These are phyloP conservation scores for Eidolon dupreanum DNA, from an alignment of 2,797 vertebrate species.

Conservation along the genomic window DNA sequence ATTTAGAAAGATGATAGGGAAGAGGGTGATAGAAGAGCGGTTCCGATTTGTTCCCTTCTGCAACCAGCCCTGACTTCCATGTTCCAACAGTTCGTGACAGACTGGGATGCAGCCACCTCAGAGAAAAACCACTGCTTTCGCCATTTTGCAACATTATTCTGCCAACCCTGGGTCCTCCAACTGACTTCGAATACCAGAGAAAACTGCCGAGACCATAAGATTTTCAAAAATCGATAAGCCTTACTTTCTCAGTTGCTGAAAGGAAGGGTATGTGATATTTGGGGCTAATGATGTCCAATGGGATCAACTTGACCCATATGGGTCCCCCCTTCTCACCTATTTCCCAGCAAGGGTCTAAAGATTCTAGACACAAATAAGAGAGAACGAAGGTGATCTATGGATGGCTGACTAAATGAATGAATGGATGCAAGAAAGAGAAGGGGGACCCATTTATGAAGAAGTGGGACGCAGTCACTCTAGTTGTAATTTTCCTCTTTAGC, in stretches of 20 bases:
- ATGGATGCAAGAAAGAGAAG: background rate
- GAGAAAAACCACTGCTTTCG: background rate
- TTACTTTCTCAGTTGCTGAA: background rate
- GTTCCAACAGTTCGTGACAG: background rate
- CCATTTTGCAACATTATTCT: background rate
- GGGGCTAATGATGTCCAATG: background rate
- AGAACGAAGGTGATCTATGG: background rate
- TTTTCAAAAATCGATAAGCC: background rate
- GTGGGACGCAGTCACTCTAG: rapidly evolving
- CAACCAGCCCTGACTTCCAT: background rate
- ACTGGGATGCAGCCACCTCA: rapidly evolving
- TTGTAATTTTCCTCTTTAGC: background rate
- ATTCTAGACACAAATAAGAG: background rate
- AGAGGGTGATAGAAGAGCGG: background rate
- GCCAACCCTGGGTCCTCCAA: background rate
- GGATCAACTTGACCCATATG: background rate
- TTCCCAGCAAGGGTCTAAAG: background rate
- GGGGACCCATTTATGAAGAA: background rate
- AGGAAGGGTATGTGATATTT: background rate
- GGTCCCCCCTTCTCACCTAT: background rate
- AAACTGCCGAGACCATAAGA: background rate
- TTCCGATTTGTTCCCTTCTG: background rate
- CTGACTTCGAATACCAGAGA: background rate
- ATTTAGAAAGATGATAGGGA: background rate
- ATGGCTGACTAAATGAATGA: background rate